phyloP scores from a whole-genome alignment of 2,113 vertebrate genomes.

The Orthochromis malagaraziensis region DNA sequence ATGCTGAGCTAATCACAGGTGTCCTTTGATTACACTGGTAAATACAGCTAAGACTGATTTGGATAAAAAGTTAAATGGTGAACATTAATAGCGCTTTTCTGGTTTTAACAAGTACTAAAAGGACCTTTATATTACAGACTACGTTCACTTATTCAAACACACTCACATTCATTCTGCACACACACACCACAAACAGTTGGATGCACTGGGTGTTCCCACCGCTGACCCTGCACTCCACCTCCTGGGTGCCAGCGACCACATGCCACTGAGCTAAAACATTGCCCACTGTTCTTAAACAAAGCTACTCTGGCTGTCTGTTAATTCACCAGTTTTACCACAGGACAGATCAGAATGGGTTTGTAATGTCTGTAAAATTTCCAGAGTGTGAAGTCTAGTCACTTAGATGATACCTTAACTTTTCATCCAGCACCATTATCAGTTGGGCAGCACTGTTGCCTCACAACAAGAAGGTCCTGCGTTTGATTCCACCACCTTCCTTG shows the following conservation, averaged over 20 bases:
- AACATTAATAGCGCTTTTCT: not conserved
- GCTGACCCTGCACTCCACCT: not conserved
- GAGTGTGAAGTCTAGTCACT: not conserved
- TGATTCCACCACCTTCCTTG: not conserved
- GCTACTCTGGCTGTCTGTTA: not conserved
- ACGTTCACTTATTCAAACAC: fast-evolving
- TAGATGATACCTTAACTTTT: not conserved
- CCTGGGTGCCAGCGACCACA: not conserved
- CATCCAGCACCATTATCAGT: not conserved
- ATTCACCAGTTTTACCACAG: not conserved
- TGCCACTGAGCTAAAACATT: not conserved
- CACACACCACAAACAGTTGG: not conserved
- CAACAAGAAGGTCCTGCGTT: not conserved
- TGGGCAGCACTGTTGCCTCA: not conserved
- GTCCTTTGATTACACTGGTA: not conserved
- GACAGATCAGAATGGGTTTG: not conserved
- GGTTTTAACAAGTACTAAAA: not conserved
- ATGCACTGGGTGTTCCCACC: not conserved
- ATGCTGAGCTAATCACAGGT: not conserved
- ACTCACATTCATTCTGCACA: not conserved
- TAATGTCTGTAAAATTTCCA: not conserved
- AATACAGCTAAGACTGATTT: not conserved
- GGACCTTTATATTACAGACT: not conserved
- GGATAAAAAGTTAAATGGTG: not conserved
- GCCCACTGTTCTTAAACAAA: not conserved